Evolutionary conservation across 1,140 invertebrate species (phyloP).

Genomic region (Drosophila equinoxialis): DNA sequence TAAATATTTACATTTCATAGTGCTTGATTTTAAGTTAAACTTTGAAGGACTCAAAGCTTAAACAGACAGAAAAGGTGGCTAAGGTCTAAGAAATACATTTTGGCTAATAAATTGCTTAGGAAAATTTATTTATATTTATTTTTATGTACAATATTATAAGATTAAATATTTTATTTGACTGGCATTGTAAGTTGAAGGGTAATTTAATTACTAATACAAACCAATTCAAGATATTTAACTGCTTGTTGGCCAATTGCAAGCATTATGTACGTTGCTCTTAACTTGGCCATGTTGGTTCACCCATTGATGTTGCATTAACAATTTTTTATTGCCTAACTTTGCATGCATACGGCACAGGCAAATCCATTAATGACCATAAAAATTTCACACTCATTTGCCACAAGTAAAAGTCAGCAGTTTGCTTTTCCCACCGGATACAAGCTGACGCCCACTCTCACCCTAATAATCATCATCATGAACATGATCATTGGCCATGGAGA

Average conservation of each 20-base stretch:
- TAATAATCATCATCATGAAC: slow-evolving; percentile 11
- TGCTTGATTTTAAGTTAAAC: too few relatives aligned
- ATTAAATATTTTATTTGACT: too few relatives aligned
- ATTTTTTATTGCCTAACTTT: slow-evolving; percentile 35
- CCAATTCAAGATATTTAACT: background rate
- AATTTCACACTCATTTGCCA: slow-evolving; percentile 62
- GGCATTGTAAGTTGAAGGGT: too few relatives aligned
- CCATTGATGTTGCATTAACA: slow-evolving; percentile 5
- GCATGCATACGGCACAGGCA: slow-evolving; percentile 23
- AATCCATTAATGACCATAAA: slow-evolving; percentile 22
- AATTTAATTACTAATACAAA: background rate
- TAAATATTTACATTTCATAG: too few relatives aligned
- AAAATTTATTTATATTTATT: too few relatives aligned
- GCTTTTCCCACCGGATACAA: slow-evolving; percentile 27
- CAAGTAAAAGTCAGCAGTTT: slow-evolving; percentile 62
- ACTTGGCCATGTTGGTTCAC: background rate
- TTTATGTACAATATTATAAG: too few relatives aligned
- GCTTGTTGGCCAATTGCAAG: slow-evolving; percentile 1
- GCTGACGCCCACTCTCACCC: slow-evolving; percentile 2
- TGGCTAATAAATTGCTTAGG: too few relatives aligned
- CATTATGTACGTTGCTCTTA: background rate
- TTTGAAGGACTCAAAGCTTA: too few relatives aligned
- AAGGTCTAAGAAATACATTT: too few relatives aligned
- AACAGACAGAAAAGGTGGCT: too few relatives aligned
- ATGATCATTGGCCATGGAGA: background rate